Evolutionary conservation across 1,140 invertebrate genomes (phyloP), one percentile per base, ranked within the genome.

Genomic region (Muscidifurax raptorellus): DNA sequence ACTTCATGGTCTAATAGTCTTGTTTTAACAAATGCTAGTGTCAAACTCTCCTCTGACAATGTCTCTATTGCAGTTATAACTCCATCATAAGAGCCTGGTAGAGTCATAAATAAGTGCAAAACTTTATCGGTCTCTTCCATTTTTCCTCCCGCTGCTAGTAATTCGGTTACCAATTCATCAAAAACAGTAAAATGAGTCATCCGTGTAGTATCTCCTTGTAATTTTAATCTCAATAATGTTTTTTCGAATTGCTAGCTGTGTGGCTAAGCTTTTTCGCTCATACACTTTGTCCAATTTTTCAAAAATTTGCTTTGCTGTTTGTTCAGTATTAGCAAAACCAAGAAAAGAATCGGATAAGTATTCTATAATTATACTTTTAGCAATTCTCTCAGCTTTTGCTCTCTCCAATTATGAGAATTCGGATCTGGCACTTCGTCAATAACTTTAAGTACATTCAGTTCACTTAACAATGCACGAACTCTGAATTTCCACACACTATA

Each of bases 151-250:
- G 89, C 89, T 2, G 90, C 89, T n/a, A 90, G 69, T 71, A 93
- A 82, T 64, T 93, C 91, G 0, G 88, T 84, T 15, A 93, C 90
- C 25, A 93, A 36, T n/a, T 90, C 87, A 84, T 93, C 92, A 86
- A 93, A 93, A 10, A 84, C 36, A 22, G 87, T 75, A 82, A 92
- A 92, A 89, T 93, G 90, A 85, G 89, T 87, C 15, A 90, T 52
- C 28, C 92, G 79, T 5, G 82, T 12, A 59, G 81, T 89, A 82
- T 92, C 90, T 81, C 82, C 74, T 87, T 89, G 86, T 86, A 93
- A 86, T 88, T 92, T 93, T 25, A 93, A 87, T 0, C 32, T 47
- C 22, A 91, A 86, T 80, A 92, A 86, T 85, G 88, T 88, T 74
- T 93, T 93, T 28, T 10, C 44, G 13, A 47, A 47, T 10, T 0